Conservation (phyloP, 2,888 invertebrate genomes). For the Salticus scenicus region DNA sequence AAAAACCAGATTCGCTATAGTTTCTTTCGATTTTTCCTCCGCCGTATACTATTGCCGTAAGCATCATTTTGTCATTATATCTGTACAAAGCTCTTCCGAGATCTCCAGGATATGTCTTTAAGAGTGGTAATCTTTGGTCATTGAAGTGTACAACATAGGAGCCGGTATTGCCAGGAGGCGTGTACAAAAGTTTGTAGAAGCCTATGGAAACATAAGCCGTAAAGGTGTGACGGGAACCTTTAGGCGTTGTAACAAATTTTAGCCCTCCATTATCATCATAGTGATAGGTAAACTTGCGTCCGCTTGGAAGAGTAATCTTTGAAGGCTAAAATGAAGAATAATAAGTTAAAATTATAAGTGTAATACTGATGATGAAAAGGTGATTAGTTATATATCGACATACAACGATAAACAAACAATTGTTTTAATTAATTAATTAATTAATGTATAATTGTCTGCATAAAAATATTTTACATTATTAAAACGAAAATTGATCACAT, state of each 20-base stretch:
- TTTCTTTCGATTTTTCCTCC: slow-evolving; percentile 72
- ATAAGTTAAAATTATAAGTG: too few relatives aligned
- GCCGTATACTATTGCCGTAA: slow-evolving; percentile 84
- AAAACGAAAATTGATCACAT: too few relatives aligned
- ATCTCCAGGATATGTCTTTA: slow-evolving; percentile 94
- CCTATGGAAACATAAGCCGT: slow-evolving; percentile 93
- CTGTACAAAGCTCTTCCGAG: slow-evolving; percentile 89
- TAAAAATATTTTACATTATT: too few relatives aligned
- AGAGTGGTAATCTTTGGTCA: slow-evolving; percentile 91
- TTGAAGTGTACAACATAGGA: slow-evolving; percentile 96
- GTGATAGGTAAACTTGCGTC: slow-evolving; percentile 92
- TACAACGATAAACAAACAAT: too few relatives aligned
- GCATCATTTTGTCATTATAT: slow-evolving; percentile 87
- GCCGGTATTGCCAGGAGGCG: slow-evolving; percentile 88
- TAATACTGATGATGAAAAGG: too few relatives aligned
- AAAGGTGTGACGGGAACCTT: slow-evolving; percentile 95
- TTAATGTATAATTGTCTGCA: too few relatives aligned
- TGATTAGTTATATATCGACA: too few relatives aligned
- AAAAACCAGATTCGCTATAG: slow-evolving; percentile 61
- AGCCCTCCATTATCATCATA: slow-evolving; percentile 92
- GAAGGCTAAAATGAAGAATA: slow-evolving; percentile 80
- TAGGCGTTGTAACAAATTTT: slow-evolving; percentile 91
- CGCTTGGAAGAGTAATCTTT: slow-evolving; percentile 93
- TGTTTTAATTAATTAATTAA: too few relatives aligned
- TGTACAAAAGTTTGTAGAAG: slow-evolving; percentile 94